phyloP scores from a whole-genome alignment of 2,113 vertebrate species.

The Antennarius striatus region DNA sequence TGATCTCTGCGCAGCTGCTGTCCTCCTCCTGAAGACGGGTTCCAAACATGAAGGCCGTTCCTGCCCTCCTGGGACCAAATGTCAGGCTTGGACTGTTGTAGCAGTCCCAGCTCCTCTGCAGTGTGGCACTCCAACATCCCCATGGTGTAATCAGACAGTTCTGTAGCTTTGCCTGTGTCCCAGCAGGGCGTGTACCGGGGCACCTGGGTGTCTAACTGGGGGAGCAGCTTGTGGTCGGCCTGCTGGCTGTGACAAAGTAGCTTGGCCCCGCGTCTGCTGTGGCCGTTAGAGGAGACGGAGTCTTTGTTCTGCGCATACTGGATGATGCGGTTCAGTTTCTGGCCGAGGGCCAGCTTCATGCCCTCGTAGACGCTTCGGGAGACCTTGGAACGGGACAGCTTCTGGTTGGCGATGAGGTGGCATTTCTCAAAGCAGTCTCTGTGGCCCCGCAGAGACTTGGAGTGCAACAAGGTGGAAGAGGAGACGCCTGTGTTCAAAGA shows the following conservation, averaged over 20 bases:
- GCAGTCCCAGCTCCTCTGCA: conserved; percentile 73
- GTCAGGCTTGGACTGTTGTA: conserved; percentile 72
- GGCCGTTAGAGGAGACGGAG: conserved; percentile 76
- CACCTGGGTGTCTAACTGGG: conserved; percentile 90
- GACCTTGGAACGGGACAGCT: conserved; percentile 87
- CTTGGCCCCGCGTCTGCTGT: conserved; percentile 80
- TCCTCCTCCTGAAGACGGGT: conserved; percentile 52
- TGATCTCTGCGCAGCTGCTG: conserved; percentile 30
- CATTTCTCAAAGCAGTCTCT: conserved; percentile 98
- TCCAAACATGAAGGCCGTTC: conserved; percentile 62
- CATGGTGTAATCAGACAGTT: conserved; percentile 78
- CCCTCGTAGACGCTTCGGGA: conserved; percentile 91
- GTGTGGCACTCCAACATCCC: conserved; percentile 81
- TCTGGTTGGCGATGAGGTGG: conserved; percentile 97
- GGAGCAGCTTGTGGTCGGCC: conserved; percentile 84
- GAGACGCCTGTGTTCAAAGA: conserved; percentile 68
- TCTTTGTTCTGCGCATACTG: conserved; percentile 97
- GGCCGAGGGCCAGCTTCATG: conserved; percentile 91
- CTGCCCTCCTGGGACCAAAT: conserved; percentile 76
- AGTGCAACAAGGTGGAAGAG: conserved; percentile 80
- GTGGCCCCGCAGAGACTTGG: conserved; percentile 92
- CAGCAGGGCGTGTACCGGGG: conserved; percentile 91
- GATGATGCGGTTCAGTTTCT: conserved; percentile 93
- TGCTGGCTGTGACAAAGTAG: conserved; percentile 87
- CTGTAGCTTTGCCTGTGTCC: conserved; percentile 73